A percentile compares a stretch with the other conserved stretches of the same genome.
phyloP scores from a whole-genome alignment of 64 coral and sea anemone species.

The Hydrozoanthus tunicans region DNA sequence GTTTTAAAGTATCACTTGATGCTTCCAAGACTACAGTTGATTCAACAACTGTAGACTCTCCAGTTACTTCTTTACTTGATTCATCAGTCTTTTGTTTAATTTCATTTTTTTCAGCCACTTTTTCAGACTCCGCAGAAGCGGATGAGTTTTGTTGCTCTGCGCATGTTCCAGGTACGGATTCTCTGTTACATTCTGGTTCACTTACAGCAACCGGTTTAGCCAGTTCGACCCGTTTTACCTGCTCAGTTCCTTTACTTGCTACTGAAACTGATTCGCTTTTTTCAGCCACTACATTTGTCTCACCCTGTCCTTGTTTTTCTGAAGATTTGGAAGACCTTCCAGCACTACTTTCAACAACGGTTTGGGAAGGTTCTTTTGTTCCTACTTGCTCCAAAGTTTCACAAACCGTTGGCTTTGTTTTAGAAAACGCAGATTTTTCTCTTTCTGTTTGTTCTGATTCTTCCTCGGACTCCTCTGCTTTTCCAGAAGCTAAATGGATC shows the following conservation, averaged over 20 bases:
- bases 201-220: not conserved
- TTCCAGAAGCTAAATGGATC: not conserved
- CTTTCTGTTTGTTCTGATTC: not conserved
- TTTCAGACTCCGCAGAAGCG: not conserved
- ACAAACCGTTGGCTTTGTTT: not conserved
- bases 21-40: not conserved
- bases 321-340: not conserved
- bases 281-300: not conserved
- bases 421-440: not conserved
- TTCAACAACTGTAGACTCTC: not conserved
- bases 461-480: not conserved
- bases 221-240: not conserved
- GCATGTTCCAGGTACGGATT: not conserved
- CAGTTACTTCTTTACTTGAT: not conserved
- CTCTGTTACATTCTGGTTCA: not conserved
- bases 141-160: not conserved
- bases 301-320: not conserved
- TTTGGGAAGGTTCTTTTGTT: not conserved
- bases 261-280: no score
- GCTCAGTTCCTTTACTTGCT: not conserved
- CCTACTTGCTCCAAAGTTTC: not conserved
- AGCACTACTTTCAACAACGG: not conserved
- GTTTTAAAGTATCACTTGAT: not conserved
- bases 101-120: not conserved
- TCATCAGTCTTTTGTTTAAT: not conserved